Conservation (phyloP, 2,888 invertebrate genomes). For the Drosophila pullipes region DNA sequence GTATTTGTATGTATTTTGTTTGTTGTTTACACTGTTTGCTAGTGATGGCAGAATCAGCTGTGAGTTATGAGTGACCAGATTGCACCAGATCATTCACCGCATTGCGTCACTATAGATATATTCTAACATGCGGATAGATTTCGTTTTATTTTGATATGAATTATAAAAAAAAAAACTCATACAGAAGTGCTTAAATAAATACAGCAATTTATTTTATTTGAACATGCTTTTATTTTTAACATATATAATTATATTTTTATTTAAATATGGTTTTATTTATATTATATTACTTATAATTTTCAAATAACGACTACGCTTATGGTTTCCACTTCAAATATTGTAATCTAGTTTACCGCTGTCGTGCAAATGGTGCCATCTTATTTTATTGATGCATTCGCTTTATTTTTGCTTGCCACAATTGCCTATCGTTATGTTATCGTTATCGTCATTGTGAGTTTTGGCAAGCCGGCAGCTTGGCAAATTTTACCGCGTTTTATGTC, state of each 20-base stretch:
- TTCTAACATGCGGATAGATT: not conserved
- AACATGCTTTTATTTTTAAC: not conserved
- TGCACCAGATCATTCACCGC: not conserved
- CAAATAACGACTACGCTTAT: not conserved
- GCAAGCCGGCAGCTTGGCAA: conserved; percentile 32
- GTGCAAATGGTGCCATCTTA: not conserved
- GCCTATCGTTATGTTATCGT: conserved; percentile 10
- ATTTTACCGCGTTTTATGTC: conserved; percentile 52
- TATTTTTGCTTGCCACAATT: not conserved
- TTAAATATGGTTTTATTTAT: not conserved
- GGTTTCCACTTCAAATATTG: not conserved
- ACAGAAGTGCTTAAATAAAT: not conserved
- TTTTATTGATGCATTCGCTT: not conserved
- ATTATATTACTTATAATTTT: not conserved
- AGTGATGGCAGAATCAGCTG: conserved; percentile 40
- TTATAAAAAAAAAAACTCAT: not conserved
- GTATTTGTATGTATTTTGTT: conserved; percentile 4
- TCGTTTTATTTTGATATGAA: too few species aligned
- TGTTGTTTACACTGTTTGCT: conserved; percentile 36
- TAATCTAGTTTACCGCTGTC: not conserved
- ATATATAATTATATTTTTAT: not conserved
- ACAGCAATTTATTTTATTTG: not conserved
- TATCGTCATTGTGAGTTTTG: conserved; percentile 18
- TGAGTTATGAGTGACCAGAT: not conserved
- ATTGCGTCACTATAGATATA: not conserved